Evolutionary conservation across 2,888 invertebrate species (phyloP).

Genomic region (Volucella inflata): DNA sequence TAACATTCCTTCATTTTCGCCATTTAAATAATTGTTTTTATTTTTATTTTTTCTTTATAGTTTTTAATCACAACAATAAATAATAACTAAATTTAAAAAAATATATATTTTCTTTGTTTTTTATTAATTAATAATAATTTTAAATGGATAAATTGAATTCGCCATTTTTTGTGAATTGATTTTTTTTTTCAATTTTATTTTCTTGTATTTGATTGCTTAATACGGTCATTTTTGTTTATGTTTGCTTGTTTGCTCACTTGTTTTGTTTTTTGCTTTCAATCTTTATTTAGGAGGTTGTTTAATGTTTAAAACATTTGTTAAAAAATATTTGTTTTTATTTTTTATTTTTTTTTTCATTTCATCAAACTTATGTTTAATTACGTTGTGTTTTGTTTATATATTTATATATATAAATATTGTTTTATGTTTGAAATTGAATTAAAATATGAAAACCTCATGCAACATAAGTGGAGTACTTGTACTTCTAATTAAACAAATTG

Average conservation of each 20-base stretch:
- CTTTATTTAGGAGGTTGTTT: slow-evolving; percentile 25
- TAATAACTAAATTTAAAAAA: slow-evolving; percentile 66
- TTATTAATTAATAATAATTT: slow-evolving; percentile 50
- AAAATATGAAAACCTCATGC: slow-evolving; percentile 35
- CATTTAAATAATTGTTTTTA: no score
- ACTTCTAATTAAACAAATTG: not conserved
- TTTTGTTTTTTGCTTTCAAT: slow-evolving; percentile 23
- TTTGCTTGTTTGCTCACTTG: slow-evolving; percentile 17
- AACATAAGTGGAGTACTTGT: not conserved
- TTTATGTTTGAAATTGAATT: slow-evolving; percentile 42
- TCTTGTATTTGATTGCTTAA: slow-evolving; percentile 52
- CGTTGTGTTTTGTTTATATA: slow-evolving; percentile 32
- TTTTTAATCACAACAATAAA: slow-evolving; percentile 70
- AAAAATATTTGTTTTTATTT: slow-evolving; percentile 59
- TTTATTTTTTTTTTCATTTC: slow-evolving; percentile 17
- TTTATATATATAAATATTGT: slow-evolving; percentile 14
- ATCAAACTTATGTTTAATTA: slow-evolving; percentile 36
- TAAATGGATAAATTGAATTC: slow-evolving; percentile 68
- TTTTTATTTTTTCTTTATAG: slow-evolving; percentile 10
- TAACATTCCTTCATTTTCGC: slow-evolving; percentile 6
- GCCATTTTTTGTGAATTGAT: slow-evolving; percentile 44
- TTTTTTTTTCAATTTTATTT: slow-evolving; percentile 16
- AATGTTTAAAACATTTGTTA: slow-evolving; percentile 56
- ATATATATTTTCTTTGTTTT: slow-evolving; percentile 30
- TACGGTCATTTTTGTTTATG: slow-evolving; percentile 39